These are phyloP conservation scores for Mactra quadrangularis DNA, from an alignment of 1,140 invertebrate genomes.

Conservation along the genomic window DNA sequence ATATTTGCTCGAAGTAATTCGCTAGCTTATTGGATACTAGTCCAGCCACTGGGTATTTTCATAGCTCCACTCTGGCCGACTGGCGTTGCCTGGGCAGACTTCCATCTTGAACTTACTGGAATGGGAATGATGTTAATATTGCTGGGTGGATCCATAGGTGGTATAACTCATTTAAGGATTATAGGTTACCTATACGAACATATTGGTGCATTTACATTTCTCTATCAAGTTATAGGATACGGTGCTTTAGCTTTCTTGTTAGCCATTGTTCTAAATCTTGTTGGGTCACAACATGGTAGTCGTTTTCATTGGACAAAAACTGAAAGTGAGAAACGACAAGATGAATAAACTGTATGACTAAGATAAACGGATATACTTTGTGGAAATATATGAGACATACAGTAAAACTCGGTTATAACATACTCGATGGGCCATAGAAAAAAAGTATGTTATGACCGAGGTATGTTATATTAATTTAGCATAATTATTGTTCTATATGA, in stretches of 20 bases:
- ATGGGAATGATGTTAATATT: constrained; percentile 64
- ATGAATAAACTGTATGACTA: too few relatives aligned
- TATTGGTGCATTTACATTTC: constrained; percentile 59
- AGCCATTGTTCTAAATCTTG: background rate
- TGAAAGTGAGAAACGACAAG: too few relatives aligned
- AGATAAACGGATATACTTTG: too few relatives aligned
- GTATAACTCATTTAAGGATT: constrained; percentile 63
- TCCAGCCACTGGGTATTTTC: constrained; percentile 62
- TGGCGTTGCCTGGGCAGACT: constrained; percentile 68
- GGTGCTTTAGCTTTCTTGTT: constrained; percentile 24
- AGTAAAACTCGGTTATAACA: too few relatives aligned
- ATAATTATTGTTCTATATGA: too few relatives aligned
- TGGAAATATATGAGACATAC: too few relatives aligned
- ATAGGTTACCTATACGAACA: constrained; percentile 70
- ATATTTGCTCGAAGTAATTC: constrained; percentile 58
- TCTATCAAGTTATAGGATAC: constrained; percentile 63
- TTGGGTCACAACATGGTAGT: constrained; percentile 46
- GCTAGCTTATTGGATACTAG: constrained; percentile 59
- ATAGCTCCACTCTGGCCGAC: constrained; percentile 62
- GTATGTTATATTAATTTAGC: too few relatives aligned
- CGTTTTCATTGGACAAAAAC: constrained; percentile 10
- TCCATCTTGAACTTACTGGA: constrained; percentile 65
- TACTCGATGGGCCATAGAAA: too few relatives aligned
- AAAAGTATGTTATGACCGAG: too few relatives aligned
- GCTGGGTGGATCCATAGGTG: constrained; percentile 67